A percentile compares a stretch with the other conserved stretches of the same genome.
These are phyloP conservation scores for Phthorimaea operculella DNA, from an alignment of 1,140 invertebrate genomes.

Conservation along the genomic window DNA sequence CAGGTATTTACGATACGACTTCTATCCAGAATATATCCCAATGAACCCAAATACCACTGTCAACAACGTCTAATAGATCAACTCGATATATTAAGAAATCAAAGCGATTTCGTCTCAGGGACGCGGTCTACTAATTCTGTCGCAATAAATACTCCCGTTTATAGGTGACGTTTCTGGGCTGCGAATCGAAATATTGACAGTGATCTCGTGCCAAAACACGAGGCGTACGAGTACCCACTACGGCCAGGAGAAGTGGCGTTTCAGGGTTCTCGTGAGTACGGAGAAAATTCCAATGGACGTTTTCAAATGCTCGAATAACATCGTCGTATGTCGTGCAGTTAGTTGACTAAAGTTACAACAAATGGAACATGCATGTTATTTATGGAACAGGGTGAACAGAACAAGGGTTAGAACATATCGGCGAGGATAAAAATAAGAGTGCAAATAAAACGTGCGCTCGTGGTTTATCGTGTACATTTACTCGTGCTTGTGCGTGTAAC, in stretches of 20 bases:
- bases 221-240: constrained; percentile 11
- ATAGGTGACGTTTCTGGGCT: constrained; percentile 59
- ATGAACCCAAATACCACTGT: constrained; percentile 5
- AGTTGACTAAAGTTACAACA: too few relatives aligned
- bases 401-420: too few relatives aligned
- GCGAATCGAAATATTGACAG: constrained; percentile 59
- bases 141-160: constrained; percentile 51
- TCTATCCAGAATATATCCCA: background rate
- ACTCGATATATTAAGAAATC: constrained; percentile 21
- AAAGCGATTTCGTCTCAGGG: constrained; percentile 32
- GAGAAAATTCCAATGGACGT: too few relatives aligned
- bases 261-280: too few relatives aligned
- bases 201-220: constrained; percentile 46
- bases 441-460: too few relatives aligned
- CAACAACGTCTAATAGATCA: constrained; percentile 8
- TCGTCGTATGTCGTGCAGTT: too few relatives aligned
- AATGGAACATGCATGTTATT: too few relatives aligned
- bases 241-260: too few relatives aligned
- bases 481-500: background rate
- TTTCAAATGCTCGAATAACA: too few relatives aligned
- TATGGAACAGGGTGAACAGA: too few relatives aligned
- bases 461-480: too few relatives aligned
- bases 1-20: background rate
- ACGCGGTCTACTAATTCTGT: constrained; percentile 49
- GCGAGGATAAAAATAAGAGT: too few relatives aligned